Conservation (phyloP, 2,797 vertebrate genomes). For the Leptoclinus maculatus region DNA sequence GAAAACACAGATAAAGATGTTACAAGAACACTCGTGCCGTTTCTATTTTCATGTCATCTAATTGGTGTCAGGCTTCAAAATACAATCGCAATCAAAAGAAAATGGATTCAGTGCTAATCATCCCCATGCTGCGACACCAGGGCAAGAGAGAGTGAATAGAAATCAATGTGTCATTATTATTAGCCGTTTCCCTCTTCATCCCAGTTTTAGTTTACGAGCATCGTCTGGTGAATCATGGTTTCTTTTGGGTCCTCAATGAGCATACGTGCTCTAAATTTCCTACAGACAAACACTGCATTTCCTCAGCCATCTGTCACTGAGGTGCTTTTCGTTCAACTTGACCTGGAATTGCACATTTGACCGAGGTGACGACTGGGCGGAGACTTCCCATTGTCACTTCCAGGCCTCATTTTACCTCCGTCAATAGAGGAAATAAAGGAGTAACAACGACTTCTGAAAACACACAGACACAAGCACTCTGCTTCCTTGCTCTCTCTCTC, state of each 20-base stretch:
- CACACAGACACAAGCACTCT: too few species aligned
- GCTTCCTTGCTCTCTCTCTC: not conserved
- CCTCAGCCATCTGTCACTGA: not conserved
- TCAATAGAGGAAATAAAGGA: slow-evolving; percentile 41
- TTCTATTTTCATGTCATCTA: not conserved
- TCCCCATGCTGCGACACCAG: not conserved
- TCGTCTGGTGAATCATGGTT: not conserved
- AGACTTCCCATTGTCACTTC: slow-evolving; percentile 39
- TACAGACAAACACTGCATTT: not conserved
- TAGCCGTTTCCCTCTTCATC: not conserved
- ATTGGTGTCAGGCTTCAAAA: not conserved
- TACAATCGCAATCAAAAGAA: not conserved
- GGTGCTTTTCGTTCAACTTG: slow-evolving; percentile 2
- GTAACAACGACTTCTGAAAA: not conserved
- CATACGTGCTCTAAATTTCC: not conserved
- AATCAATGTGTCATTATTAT: not conserved
- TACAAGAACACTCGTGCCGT: not conserved
- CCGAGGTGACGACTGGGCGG: slow-evolving; percentile 18
- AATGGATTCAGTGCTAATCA: not conserved
- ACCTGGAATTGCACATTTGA: slow-evolving; percentile 52
- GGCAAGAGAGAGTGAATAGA: not conserved
- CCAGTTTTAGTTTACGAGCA: not conserved
- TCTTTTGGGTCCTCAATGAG: not conserved
- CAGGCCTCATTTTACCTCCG: slow-evolving; percentile 37
- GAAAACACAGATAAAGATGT: slow-evolving; percentile 15